Conservation (phyloP, 2,113 vertebrate genomes). For the Fulmarus glacialis region DNA sequence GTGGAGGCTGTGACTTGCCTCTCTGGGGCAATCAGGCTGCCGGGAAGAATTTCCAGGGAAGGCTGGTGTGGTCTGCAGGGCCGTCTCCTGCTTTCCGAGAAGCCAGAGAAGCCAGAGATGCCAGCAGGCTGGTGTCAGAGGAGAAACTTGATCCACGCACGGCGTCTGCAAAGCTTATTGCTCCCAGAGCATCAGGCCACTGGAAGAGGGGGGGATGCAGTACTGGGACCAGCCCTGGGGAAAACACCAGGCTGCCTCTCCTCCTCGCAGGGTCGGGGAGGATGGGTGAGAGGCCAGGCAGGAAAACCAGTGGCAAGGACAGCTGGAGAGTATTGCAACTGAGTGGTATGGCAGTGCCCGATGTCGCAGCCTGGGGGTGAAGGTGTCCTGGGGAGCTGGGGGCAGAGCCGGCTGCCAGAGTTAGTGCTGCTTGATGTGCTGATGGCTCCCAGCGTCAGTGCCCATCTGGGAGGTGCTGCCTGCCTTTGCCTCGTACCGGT, state of each 20-base stretch:
- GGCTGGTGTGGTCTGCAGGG: not conserved
- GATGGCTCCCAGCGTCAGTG: not conserved
- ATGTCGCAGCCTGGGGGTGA: not conserved
- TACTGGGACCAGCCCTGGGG: not conserved
- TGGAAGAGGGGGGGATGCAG: not conserved
- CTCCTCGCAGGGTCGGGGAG: fast-evolving
- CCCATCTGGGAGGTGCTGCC: not conserved
- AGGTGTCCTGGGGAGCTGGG: not conserved
- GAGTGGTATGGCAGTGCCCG: not conserved
- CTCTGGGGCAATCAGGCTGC: not conserved
- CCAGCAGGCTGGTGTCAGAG: not conserved
- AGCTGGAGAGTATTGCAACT: not conserved
- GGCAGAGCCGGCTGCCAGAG: not conserved
- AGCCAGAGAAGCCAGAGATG: not conserved
- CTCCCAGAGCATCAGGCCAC: fast-evolving
- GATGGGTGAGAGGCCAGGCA: not conserved
- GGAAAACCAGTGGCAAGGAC: not conserved
- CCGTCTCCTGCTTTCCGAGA: not conserved
- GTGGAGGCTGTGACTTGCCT: not conserved
- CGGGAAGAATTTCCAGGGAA: not conserved
- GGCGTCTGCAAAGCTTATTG: not conserved
- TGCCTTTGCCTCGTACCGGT: not conserved
- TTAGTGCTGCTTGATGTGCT: not conserved
- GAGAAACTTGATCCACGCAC: not conserved
- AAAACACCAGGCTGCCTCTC: not conserved